These are phyloP conservation scores for Latheticus oryzae DNA, from an alignment of 2,888 invertebrate species.

Conservation along the genomic window DNA sequence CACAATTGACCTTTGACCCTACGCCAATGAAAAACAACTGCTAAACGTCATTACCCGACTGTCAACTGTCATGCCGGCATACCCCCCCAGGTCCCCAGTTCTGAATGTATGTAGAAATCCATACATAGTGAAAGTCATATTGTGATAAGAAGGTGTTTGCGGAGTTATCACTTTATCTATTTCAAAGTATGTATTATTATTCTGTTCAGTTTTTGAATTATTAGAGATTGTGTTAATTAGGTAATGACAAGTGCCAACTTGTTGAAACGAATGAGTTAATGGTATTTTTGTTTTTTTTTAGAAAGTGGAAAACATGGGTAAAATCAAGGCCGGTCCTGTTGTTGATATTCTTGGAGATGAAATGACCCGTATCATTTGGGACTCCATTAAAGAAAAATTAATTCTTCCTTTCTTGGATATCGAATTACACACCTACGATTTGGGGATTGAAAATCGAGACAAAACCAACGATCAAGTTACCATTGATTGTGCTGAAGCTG, in stretches of 20 bases:
- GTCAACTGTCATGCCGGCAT: constrained; percentile 13
- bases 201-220: no score
- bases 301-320: constrained; percentile 67
- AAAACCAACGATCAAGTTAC: constrained; percentile 96
- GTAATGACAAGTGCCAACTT: no score
- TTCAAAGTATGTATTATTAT: no score
- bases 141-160: no score
- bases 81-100: no score
- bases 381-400: constrained; percentile 95
- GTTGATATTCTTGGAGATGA: constrained; percentile 96
- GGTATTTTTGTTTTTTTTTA: constrained; percentile 1
- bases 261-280: no score
- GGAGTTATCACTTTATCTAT: no score
- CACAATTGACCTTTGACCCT: constrained; percentile 8
- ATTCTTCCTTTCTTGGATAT: constrained; percentile 96
- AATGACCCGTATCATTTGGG: constrained; percentile 98
- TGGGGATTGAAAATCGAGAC: constrained; percentile 96
- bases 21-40: constrained; percentile 9
- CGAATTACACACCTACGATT: constrained; percentile 92
- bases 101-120: no score
- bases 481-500: constrained; percentile 95
- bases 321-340: constrained; percentile 86
- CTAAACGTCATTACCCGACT: constrained; percentile 17
- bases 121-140: constrained; percentile 17
- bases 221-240: no score